A percentile compares a stretch with the other conserved stretches of the same genome.
Conservation (phyloP, 2,888 invertebrate genomes). For the Orthonevra nobilis region DNA sequence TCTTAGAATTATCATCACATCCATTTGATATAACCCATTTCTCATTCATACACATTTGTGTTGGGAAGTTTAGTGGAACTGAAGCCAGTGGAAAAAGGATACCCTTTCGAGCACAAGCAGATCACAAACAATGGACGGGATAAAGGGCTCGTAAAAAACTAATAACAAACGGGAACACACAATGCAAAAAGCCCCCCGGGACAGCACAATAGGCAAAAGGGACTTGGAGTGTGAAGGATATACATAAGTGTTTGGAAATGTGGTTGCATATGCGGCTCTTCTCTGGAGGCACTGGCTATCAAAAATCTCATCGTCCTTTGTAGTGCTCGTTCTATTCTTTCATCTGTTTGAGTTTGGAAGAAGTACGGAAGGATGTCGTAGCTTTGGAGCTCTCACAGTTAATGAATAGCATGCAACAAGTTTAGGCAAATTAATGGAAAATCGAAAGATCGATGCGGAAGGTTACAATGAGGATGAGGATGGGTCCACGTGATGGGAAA, state of each 20-base stretch:
- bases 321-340: constrained; percentile 24
- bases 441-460: constrained; percentile 17
- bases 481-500: constrained; percentile 17
- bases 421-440: constrained; percentile 52
- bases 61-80: constrained; percentile 33
- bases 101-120: constrained; percentile 35
- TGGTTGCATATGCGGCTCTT: constrained; percentile 57
- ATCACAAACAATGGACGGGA: constrained; percentile 60
- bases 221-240: constrained; percentile 13
- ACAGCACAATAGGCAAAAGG: constrained; percentile 29
- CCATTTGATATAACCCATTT: constrained; percentile 68
- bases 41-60: constrained; percentile 54
- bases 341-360: constrained; percentile 9
- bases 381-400: constrained; percentile 49
- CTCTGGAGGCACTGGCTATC: constrained; percentile 54
- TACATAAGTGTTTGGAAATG: constrained; percentile 39
- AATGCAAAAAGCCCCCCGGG: constrained; percentile 46
- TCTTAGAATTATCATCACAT: constrained; percentile 47
- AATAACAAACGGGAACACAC: constrained; percentile 67
- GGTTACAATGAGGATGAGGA: constrained; percentile 47
- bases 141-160: constrained; percentile 68
- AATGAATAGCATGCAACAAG: constrained; percentile 66
- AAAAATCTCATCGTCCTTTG: constrained; percentile 57
- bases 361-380: constrained; percentile 15
- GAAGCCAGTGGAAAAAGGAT: constrained; percentile 46